Conservation (phyloP, 2,113 vertebrate species). For the Salvelinus alpinus region DNA sequence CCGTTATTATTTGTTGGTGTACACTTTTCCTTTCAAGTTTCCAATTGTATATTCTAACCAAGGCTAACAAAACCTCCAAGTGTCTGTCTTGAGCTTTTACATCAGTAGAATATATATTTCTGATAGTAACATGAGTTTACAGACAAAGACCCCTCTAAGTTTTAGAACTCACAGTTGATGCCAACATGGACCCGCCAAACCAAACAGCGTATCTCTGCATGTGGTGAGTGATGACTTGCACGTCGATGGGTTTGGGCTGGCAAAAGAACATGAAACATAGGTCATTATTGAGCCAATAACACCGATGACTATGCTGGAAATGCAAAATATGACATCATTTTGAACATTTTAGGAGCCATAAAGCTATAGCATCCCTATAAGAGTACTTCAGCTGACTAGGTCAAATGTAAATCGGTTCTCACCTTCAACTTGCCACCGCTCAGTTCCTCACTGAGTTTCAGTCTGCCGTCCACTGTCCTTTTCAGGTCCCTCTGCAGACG, state of each 20-base stretch:
- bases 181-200: constrained; percentile 96
- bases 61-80: neutral
- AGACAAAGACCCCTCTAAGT: neutral
- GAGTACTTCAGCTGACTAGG: too few species aligned
- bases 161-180: constrained; percentile 80
- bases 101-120: neutral
- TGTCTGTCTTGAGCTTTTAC: neutral
- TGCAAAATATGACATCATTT: too few species aligned
- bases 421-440: constrained; percentile 97
- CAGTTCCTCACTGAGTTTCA: constrained; percentile 96
- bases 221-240: constrained; percentile 92
- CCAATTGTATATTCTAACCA: too few species aligned
- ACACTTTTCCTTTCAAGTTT: neutral
- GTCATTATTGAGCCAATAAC: neutral
- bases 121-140: neutral
- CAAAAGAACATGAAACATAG: constrained; percentile 8
- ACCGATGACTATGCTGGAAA: too few species aligned
- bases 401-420: constrained; percentile 13
- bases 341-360: too few species aligned
- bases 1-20: neutral
- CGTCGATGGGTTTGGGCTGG: constrained; percentile 93
- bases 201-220: constrained; percentile 96
- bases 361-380: too few species aligned
- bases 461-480: constrained; percentile 91
- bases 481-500: constrained; percentile 96